Percentiles rank a stretch among this genome's conserved stretches.
phyloP scores from a whole-genome alignment of 2,888 invertebrate species.

The Drosophila prolongata region DNA sequence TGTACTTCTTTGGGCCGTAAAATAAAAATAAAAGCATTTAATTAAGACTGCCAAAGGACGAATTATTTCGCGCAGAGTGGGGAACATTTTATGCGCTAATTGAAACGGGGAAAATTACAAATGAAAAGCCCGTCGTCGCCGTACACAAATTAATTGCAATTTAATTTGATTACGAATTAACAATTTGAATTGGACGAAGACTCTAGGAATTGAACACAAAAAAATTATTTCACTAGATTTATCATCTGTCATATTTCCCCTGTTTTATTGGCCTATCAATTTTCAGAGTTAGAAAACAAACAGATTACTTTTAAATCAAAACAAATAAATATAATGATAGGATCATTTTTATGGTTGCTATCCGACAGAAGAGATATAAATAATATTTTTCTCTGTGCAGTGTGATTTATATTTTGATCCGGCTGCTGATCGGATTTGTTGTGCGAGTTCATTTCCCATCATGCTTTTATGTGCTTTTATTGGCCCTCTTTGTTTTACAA shows the following conservation, averaged over 20 bases:
- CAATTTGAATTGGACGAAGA: conserved; percentile 1
- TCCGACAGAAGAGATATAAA: too few species aligned
- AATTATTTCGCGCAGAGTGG: conserved; percentile 6
- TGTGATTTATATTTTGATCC: conserved; percentile 27
- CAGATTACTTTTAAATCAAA: too few species aligned
- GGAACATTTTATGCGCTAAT: conserved; percentile 14
- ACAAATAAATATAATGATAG: too few species aligned
- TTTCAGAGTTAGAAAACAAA: too few species aligned
- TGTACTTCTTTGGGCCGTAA: conserved; percentile 35
- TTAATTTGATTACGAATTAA: conserved; percentile 29
- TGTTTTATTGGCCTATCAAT: too few species aligned
- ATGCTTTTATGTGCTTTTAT: conserved; percentile 37
- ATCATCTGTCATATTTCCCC: too few species aligned
- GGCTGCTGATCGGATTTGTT: conserved; percentile 36
- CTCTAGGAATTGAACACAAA: not conserved
- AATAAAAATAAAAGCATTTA: conserved; percentile 39
- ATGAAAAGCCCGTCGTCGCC: not conserved
- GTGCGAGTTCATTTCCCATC: conserved; percentile 23
- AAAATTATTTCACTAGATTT: not conserved
- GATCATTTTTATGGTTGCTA: too few species aligned
- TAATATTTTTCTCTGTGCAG: not conserved
- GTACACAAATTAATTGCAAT: conserved; percentile 25
- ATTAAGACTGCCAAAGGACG: conserved; percentile 33
- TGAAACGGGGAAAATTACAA: conserved; percentile 8
- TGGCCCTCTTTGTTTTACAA: conserved; percentile 32